Conservation (phyloP, 2,797 vertebrate species). For the Helicolenus hilgendorfi region DNA sequence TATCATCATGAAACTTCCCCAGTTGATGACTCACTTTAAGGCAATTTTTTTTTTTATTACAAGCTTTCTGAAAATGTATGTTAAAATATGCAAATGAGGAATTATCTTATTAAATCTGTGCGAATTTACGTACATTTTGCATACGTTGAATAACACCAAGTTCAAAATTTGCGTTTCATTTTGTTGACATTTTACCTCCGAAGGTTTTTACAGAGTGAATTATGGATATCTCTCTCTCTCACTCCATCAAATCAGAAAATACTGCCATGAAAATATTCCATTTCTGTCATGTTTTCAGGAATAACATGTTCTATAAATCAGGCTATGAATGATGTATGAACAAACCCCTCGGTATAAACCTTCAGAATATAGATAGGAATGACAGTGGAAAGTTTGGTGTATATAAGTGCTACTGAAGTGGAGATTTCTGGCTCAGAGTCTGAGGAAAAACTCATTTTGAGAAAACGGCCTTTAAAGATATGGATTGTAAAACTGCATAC, state of each 20-base stretch:
- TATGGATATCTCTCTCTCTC: not conserved
- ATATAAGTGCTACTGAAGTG: no score
- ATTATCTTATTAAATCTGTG: not conserved
- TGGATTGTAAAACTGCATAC: no score
- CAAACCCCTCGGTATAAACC: no score
- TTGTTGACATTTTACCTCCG: not conserved
- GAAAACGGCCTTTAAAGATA: no score
- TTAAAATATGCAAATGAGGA: not conserved
- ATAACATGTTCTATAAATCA: not conserved
- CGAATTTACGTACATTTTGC: not conserved
- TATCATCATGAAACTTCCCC: not conserved
- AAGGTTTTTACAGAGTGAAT: not conserved
- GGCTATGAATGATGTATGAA: no score
- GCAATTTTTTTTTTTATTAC: no score
- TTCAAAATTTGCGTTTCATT: not conserved
- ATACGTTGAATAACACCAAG: not conserved
- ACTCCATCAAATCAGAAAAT: not conserved
- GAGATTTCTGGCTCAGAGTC: no score
- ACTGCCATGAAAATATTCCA: not conserved
- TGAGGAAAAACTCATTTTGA: no score
- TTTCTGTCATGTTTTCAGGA: not conserved
- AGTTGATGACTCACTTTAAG: no score
- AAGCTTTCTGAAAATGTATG: not conserved
- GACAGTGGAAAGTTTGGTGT: no score
- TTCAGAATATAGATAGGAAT: no score